Evolutionary conservation across 2,888 invertebrate genomes (phyloP), one percentile per base, ranked within the genome.

Genomic region (Anagyrus pseudococci): DNA sequence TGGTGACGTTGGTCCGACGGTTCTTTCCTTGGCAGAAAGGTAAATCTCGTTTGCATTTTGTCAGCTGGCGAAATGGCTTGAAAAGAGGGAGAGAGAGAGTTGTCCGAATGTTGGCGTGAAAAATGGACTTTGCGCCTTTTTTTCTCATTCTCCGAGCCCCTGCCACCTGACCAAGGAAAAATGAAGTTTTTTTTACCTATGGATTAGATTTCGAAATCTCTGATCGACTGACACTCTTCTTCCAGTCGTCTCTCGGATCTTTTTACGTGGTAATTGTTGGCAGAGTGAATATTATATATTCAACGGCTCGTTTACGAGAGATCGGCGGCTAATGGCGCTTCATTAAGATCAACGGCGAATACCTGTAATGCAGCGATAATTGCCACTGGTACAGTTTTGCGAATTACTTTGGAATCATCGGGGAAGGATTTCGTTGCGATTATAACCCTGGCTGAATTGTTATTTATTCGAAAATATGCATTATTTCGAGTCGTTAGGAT

Each of bases 381-480:
- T 44, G 41, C 19, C 19, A 20, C 1, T 26, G 13, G 29, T 47
- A 23, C 56, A 53, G 56, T 55, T 64, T 58, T 55, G 58, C 43
- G 47, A 52, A 62, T 66, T 66, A 66, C 66, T 63, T 62, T 60
- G 49, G 44, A 49, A 44, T 48, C 66, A 58, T 58, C 50, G 60
- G 62, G 62, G 66, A 62, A 62, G 50, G 62, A 63, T 66, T 60
- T 62, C 50, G 58, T 48, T 49, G 41, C 15, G 50, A 23, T 44
- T 10, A 13, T 20, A 15, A 43, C 29, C 46, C 23, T 13, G 13
- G 4, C 4, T 37, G 20, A 46, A 60, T 60, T 56, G 59, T 60
- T 62, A 62, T 66, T 66, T 63, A 66, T 58, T 54, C 29, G 62
- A 53, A 62, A 66, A 59, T 56, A 54, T 49, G 49, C 53, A 43